phyloP scores from a whole-genome alignment of 2,113 vertebrate species.

The Gasterosteus nipponicus region DNA sequence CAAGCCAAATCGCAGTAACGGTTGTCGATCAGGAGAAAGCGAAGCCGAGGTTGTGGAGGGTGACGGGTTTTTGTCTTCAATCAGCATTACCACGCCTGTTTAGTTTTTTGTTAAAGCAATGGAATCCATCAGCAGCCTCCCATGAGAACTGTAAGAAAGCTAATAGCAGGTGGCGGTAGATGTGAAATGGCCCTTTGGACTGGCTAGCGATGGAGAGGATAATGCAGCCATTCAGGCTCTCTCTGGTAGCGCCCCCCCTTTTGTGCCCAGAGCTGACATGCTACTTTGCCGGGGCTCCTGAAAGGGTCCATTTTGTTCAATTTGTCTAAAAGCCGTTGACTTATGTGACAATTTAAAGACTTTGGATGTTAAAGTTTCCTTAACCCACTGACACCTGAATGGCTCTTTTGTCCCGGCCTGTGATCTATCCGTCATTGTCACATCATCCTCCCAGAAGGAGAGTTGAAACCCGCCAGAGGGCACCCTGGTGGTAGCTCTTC shows the following conservation, averaged over 20 bases:
- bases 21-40: constrained; percentile 59
- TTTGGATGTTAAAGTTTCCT: constrained; percentile 81
- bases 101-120: constrained; percentile 80
- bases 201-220: constrained; percentile 75
- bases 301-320: constrained; percentile 85
- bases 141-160: constrained; percentile 82
- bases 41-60: constrained; percentile 53
- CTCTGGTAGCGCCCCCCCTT: constrained; percentile 77
- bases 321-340: constrained; percentile 85
- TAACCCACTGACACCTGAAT: constrained; percentile 75
- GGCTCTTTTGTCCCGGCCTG: constrained; percentile 60
- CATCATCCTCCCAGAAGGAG: constrained; percentile 32
- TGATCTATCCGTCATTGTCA: constrained; percentile 72
- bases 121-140: constrained; percentile 79
- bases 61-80: constrained; percentile 74
- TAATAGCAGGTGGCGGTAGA: constrained; percentile 85
- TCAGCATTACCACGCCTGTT: constrained; percentile 77
- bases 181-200: constrained; percentile 81
- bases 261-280: constrained; percentile 78
- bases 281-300: constrained; percentile 74
- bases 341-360: constrained; percentile 84
- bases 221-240: constrained; percentile 82
- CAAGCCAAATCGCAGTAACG: constrained; percentile 78
- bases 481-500: constrained; percentile 45
- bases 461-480: constrained; percentile 52